These are phyloP conservation scores for Dynastes grantii DNA, from an alignment of 2,888 invertebrate genomes.

Conservation along the genomic window DNA sequence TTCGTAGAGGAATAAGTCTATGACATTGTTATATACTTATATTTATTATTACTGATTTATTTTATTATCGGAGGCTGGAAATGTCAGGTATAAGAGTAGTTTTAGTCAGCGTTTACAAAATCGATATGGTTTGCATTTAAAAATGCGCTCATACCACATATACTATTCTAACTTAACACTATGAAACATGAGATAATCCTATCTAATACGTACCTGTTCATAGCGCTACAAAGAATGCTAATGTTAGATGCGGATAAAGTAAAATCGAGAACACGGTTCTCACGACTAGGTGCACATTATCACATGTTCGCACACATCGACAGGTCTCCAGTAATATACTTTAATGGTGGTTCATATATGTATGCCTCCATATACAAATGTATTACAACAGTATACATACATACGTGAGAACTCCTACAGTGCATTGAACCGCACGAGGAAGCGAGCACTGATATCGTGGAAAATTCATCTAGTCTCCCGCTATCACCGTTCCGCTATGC, in stretches of 20 bases:
- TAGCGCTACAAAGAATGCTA: background rate
- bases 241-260: conserved; percentile 29
- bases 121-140: too few relatives aligned
- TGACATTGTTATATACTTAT: too few relatives aligned
- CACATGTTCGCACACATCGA: conserved; percentile 44
- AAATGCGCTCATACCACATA: too few relatives aligned
- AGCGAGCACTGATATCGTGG: conserved; percentile 62
- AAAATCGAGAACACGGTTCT: conserved; percentile 52
- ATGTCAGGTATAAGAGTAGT: too few relatives aligned
- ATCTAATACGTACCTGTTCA: background rate
- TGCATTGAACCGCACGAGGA: conserved; percentile 64
- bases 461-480: conserved; percentile 59
- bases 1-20: too few relatives aligned
- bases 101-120: too few relatives aligned
- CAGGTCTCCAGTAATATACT: conserved; percentile 14
- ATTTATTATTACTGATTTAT: too few relatives aligned
- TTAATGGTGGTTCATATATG: conserved; percentile 27
- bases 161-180: too few relatives aligned
- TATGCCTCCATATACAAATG: conserved; percentile 48
- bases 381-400: conserved; percentile 38
- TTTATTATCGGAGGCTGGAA: too few relatives aligned
- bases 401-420: conserved; percentile 56
- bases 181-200: background rate
- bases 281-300: conserved; percentile 53
- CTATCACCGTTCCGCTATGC: conserved; percentile 57